phyloP scores from a whole-genome alignment of 2,113 vertebrate species.

The Mobula hypostoma region DNA sequence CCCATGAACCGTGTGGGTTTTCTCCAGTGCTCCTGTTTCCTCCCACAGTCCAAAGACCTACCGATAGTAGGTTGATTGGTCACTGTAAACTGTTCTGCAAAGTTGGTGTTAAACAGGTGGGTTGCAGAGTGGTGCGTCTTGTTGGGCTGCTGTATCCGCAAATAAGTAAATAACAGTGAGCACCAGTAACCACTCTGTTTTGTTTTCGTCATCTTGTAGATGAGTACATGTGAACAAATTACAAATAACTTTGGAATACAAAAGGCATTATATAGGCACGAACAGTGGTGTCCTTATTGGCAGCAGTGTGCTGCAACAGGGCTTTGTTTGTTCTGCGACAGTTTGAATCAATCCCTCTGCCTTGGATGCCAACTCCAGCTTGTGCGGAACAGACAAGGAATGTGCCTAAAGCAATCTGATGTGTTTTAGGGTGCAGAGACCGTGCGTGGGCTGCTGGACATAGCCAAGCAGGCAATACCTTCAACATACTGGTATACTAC shows the following conservation, averaged over 20 bases:
- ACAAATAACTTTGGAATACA: neutral
- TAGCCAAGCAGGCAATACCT: slow-evolving; percentile 81
- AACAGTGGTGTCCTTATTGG: neutral
- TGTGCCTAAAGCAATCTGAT: neutral
- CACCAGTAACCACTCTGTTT: neutral
- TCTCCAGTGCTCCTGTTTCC: no score
- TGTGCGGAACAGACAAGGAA: neutral
- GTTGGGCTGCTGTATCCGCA: no score
- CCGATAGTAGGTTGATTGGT: no score
- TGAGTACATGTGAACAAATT: neutral
- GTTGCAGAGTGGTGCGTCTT: no score
- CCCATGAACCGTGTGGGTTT: no score
- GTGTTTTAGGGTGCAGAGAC: slow-evolving; percentile 73
- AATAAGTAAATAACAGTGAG: neutral
- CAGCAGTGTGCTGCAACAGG: neutral
- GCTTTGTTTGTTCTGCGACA: neutral
- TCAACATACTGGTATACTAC: slow-evolving; percentile 79
- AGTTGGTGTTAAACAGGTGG: no score
- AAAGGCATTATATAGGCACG: neutral
- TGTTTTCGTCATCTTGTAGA: neutral
- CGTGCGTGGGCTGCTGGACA: slow-evolving; percentile 71
- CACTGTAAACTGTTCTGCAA: no score
- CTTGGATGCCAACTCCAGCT: neutral
- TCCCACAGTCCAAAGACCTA: no score
- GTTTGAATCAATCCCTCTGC: neutral